Evolutionary conservation across 2,888 invertebrate genomes (phyloP).

Genomic region (Ceratothoa steindachneri): DNA sequence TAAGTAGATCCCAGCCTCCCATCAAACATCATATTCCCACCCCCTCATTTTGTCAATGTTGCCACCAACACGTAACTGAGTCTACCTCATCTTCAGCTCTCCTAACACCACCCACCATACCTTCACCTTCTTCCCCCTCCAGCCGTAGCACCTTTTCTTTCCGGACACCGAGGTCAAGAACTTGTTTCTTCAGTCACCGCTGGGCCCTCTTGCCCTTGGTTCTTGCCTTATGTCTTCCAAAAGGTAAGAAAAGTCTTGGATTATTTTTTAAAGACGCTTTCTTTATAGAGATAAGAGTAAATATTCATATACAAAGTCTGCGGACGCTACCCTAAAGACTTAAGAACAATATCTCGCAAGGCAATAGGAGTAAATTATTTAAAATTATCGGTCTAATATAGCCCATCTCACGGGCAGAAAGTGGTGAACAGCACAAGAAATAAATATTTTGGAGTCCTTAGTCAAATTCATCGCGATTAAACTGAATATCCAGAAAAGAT

Average conservation of each 20-base stretch:
- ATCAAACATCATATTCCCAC: neutral
- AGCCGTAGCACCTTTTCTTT: neutral
- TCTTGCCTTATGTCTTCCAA: conserved; percentile 15
- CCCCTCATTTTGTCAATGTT: conserved; percentile 1
- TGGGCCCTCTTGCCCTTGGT: conserved; percentile 8
- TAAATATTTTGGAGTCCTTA: too few species aligned
- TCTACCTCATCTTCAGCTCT: conserved; percentile 13
- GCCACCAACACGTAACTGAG: neutral
- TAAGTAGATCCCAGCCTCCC: neutral
- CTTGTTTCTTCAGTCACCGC: conserved; percentile 6
- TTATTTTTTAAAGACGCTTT: too few species aligned
- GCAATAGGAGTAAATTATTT: too few species aligned
- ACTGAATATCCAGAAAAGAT: too few species aligned
- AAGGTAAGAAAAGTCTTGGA: neutral
- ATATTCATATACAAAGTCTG: too few species aligned
- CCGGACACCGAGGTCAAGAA: conserved; percentile 12
- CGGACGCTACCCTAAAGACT: too few species aligned
- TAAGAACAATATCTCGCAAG: too few species aligned
- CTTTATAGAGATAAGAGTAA: too few species aligned
- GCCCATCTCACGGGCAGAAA: too few species aligned
- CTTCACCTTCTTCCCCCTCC: neutral
- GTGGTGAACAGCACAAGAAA: too few species aligned
- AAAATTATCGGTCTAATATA: too few species aligned
- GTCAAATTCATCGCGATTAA: too few species aligned
- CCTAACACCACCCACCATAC: neutral